Base-by-base conservation (phyloP, 2,888 invertebrate species). In the Phortica okadai region DNA sequence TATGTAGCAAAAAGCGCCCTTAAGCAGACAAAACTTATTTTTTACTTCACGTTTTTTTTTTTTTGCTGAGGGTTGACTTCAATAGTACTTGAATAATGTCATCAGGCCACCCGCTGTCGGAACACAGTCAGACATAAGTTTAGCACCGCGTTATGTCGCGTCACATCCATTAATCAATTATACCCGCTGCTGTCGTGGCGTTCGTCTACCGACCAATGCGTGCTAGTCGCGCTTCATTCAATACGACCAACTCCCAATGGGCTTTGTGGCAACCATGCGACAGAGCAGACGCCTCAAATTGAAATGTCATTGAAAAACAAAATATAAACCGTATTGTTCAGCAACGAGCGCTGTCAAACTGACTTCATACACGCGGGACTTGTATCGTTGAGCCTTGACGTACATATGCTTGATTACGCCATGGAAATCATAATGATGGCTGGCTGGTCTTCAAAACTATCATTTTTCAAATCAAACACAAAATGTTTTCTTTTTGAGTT, bases 91-190 rank as follows among this genome's bases (percentile, higher is more conserved):
- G 69, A 45, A 5, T 66, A 6, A 41, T 66, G 25, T 66, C 41
- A 41, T 41, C 14, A 66, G 42, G 16, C 73, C 21, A 62, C 58
- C 44, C 74, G 74, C 79, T 78, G 82, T 81, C 74, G 81, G 80
- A 83, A 82, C 82, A 83, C 82, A 76, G 54, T 64, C 80, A 69
- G 75, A 82, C 85, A 85, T 85, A 87, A 87, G 85, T 82, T 86
- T 82, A 75, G 83, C 80, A 81, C 80, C 82, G 82, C 79, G 81
- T 66, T 77, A 62, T 64, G 62, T 62, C 56, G 70, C 80, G 79
- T 74, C 85, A 80, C 83, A 81, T 79, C 86, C 90, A 89, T 89
- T 89, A 89, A 89, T 89, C 89, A 89, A 89, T 89, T 89, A 89
- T 86, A 83, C 84, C 78, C 75, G 70, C 70, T 33, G 33, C 33